Evolutionary conservation across 2,113 vertebrate species (phyloP), one percentile per base, ranked within the genome.

Genomic region (Bungarus multicinctus): DNA sequence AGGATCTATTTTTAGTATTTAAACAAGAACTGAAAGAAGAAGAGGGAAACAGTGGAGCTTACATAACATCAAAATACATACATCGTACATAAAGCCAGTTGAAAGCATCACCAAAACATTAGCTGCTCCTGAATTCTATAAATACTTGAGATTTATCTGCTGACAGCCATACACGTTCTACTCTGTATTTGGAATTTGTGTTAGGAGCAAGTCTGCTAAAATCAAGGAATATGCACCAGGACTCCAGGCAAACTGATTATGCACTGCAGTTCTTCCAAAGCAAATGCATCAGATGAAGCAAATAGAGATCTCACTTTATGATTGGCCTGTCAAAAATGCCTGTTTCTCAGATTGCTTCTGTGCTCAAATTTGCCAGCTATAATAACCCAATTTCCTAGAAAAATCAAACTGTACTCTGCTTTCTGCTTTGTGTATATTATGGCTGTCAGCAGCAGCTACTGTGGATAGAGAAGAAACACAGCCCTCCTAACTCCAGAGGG

Each of bases 101-200:
- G 93, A 93, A 90, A 96, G 96, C 96, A 95, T 64, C 93, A 94
- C 96, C 89, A 96, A 96, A 95, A 90, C 95, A 92, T 96, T 95
- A 94, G 91, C 93, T 94, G 96, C 94, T 96, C 95, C 94, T 91
- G 96, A 96, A 95, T 95, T 95, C 95, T 93, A 92, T 93, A 95
- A 94, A 93, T 96, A 90, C 94, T 95, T 81, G 91, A 95, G 95
- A 93, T 94, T 93, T 85, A 4, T 95, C 95, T 54, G 60, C 92
- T 93, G 95, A 95, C 95, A 96, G 94, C 95, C 91, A 95, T 85
- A 85, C 91, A 95, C 96, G 96, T 96, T 96, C 93, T 95, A 92
- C 90, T 64, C 95, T 95, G 53, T 91, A 90, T 90, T 94, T 90
- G 92, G 92, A 88, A 96, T 94, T 85, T 93, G 74, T 96, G 95